Base-by-base conservation (phyloP, 1,140 invertebrate species). In the Lasioglossum baleicum region DNA sequence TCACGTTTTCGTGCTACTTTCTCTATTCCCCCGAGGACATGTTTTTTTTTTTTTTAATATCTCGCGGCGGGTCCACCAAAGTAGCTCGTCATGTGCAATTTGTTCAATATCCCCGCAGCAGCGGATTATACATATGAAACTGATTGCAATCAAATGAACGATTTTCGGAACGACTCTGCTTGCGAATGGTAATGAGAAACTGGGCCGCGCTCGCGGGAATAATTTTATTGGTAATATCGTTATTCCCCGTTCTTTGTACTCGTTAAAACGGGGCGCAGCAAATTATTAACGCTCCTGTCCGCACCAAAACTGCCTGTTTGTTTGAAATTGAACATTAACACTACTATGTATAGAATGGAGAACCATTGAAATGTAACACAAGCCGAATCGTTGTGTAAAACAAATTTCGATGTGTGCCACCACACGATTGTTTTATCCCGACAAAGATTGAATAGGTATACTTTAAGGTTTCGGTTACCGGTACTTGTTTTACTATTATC, bases 111-210 rank as follows among this genome's bases (percentile, higher is more conserved):
- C 15, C 13, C 58, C 44, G 5, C 22, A 10, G 15, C 7, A 2
- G 0, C 11, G 48, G 20, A 76, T 76, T 76, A 69, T 69, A 69
- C n/a, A 26, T 56, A 42, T 17, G 22, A 44, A 22, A 65, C 17
- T 79, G 73, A 73, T 65, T 79, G 70, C 69, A 79, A 79, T 79
- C 56, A 73, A 73, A 65, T 40, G 61, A 10, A 48, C 48, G 48
- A 17, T 73, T 79, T 73, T 66, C 65, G 58, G 44, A 53, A 58
- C 31, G 40, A 35, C 44, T 8, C 73, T 40, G 64, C 7, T 26
- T 11, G 58, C 73, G n/a, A 20, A 40, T 10, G 17, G 20, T 72
- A 79, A 73, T 64, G 61, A 73, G 76, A n/a, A 35, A n/a, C 13
- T 42, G 31, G 51, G 40, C 22, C 10, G 20, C n/a, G n/a, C 8